Evolutionary conservation across 1,140 invertebrate species (phyloP).

Genomic region (Goniozus legneri): DNA sequence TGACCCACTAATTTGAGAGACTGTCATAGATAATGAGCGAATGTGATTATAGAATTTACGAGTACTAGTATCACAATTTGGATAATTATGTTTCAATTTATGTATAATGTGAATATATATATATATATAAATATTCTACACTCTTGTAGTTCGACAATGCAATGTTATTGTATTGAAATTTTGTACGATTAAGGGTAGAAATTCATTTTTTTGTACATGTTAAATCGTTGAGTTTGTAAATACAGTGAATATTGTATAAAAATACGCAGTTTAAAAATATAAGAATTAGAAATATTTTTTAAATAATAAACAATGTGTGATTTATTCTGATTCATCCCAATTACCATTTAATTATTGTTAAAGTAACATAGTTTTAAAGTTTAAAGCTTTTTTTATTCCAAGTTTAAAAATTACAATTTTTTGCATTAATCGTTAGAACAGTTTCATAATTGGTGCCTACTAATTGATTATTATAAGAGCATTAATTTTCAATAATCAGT

Average conservation of each 20-base stretch:
- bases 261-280: neutral
- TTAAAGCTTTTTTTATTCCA: too few species aligned
- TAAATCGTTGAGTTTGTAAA: neutral
- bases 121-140: too few species aligned
- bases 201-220: neutral
- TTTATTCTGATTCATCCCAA: too few species aligned
- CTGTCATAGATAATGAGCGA: neutral
- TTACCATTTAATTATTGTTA: too few species aligned
- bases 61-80: neutral
- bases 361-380: too few species aligned
- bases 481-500: too few species aligned
- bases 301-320: too few species aligned
- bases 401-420: too few species aligned
- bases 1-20: constrained; percentile 1
- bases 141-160: neutral
- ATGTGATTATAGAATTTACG: neutral
- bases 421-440: too few species aligned
- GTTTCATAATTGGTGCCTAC: too few species aligned
- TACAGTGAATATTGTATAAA: neutral
- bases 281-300: neutral
- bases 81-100: neutral
- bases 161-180: neutral
- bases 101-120: neutral
- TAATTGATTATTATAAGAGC: too few species aligned
- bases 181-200: neutral